These are phyloP conservation scores for Cephus pygmeus DNA, from an alignment of 2,888 invertebrate genomes.

Conservation along the genomic window DNA sequence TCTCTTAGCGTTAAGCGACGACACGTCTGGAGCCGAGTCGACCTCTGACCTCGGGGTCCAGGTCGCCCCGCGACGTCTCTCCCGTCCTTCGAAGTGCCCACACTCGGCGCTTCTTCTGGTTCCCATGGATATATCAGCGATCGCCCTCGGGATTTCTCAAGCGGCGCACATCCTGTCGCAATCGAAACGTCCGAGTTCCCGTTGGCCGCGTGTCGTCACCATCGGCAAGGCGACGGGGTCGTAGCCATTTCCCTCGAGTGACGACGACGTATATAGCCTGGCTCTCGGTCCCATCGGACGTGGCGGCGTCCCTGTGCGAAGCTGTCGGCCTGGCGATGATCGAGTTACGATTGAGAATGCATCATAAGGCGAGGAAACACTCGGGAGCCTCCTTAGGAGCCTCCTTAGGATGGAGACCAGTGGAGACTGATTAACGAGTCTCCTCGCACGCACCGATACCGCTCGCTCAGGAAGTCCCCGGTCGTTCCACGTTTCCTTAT, in stretches of 20 bases:
- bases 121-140: background rate
- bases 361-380: background rate
- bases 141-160: background rate
- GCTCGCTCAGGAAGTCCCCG: slow-evolving; percentile 28
- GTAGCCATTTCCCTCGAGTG: background rate
- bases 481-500: background rate
- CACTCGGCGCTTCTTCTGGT: background rate
- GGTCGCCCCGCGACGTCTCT: background rate
- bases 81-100: background rate
- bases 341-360: background rate
- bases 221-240: background rate
- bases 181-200: background rate
- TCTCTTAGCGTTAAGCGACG: background rate
- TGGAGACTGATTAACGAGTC: slow-evolving; percentile 28
- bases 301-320: background rate
- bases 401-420: background rate
- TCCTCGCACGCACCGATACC: slow-evolving; percentile 28
- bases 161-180: background rate
- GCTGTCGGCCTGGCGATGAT: background rate
- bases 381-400: background rate
- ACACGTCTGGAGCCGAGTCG: background rate
- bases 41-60: background rate
- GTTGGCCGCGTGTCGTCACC: background rate
- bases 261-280: background rate
- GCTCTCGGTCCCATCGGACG: background rate